These are phyloP conservation scores for Ochotona curzoniae DNA, from an alignment of 2,113 vertebrate genomes.

Conservation along the genomic window DNA sequence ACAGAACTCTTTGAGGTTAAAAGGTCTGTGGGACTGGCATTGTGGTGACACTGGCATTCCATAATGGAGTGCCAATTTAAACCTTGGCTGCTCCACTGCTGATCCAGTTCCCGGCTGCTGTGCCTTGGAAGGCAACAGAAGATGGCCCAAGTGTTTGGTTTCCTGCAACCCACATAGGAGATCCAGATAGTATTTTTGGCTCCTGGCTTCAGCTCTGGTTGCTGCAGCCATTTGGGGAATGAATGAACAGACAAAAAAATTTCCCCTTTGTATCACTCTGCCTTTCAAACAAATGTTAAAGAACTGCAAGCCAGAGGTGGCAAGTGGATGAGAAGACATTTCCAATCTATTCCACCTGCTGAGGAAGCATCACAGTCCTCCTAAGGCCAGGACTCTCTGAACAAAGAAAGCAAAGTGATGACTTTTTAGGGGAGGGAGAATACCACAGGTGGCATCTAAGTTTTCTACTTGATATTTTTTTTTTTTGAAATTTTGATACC, in stretches of 20 bases:
- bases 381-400: not conserved
- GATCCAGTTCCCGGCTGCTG: too few relatives aligned
- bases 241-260: too few relatives aligned
- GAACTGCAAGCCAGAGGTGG: not conserved
- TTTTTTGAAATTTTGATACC: conserved; percentile 15
- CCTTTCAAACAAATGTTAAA: not conserved
- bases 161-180: too few relatives aligned
- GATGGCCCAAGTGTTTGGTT: too few relatives aligned
- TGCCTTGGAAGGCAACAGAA: too few relatives aligned
- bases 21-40: not conserved
- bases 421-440: not conserved
- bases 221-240: too few relatives aligned
- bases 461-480: not conserved
- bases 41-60: too few relatives aligned
- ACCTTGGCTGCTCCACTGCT: too few relatives aligned
- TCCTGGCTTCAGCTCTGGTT: too few relatives aligned
- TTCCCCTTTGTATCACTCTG: too few relatives aligned
- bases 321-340: not conserved
- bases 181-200: too few relatives aligned
- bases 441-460: not conserved
- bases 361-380: not conserved
- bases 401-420: not conserved
- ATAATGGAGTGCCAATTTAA: too few relatives aligned
- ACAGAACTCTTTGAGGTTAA: not conserved
- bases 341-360: not conserved